A percentile compares a stretch with the other conserved stretches of the same genome.
These are phyloP conservation scores for Drosophila picticornis DNA, from an alignment of 2,888 invertebrate genomes.

Conservation along the genomic window DNA sequence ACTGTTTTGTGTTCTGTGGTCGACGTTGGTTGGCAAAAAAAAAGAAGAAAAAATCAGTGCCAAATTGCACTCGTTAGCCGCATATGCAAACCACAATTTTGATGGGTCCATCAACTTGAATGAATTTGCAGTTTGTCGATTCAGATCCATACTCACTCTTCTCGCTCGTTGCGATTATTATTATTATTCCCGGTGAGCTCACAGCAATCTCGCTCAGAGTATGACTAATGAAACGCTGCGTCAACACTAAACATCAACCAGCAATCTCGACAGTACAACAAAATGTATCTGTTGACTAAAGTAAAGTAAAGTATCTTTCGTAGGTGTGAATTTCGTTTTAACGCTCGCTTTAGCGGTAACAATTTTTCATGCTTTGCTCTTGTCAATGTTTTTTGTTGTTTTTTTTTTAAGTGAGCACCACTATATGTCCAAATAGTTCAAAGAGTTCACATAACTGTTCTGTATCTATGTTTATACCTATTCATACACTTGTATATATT, in stretches of 20 bases:
- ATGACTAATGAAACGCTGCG: conserved; percentile 63
- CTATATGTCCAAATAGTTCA: conserved; percentile 27
- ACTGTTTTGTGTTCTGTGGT: conserved; percentile 28
- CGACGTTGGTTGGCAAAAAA: conserved; percentile 9
- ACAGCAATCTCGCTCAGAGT: conserved; percentile 6
- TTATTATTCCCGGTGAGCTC: conserved; percentile 20
- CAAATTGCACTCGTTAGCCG: conserved; percentile 59
- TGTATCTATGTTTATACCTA: conserved; percentile 3
- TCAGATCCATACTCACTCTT: conserved; percentile 18
- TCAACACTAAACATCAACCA: conserved; percentile 32
- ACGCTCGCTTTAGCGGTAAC: conserved; percentile 22
- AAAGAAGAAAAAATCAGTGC: conserved; percentile 38
- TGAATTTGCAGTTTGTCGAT: conserved; percentile 57
- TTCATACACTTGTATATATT: neutral
- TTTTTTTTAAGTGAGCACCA: neutral
- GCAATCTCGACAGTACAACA: conserved; percentile 15
- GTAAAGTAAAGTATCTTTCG: conserved; percentile 43
- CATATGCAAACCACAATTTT: conserved; percentile 56
- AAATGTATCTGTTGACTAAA: conserved; percentile 37
- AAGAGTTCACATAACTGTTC: conserved; percentile 4
- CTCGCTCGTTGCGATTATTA: neutral
- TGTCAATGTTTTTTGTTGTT: conserved; percentile 25
- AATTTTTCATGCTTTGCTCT: conserved; percentile 27
- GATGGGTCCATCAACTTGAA: conserved; percentile 54
- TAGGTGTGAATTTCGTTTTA: conserved; percentile 56